phyloP scores from a whole-genome alignment of 2,888 invertebrate genomes.

The Dryocosmus kuriphilus region DNA sequence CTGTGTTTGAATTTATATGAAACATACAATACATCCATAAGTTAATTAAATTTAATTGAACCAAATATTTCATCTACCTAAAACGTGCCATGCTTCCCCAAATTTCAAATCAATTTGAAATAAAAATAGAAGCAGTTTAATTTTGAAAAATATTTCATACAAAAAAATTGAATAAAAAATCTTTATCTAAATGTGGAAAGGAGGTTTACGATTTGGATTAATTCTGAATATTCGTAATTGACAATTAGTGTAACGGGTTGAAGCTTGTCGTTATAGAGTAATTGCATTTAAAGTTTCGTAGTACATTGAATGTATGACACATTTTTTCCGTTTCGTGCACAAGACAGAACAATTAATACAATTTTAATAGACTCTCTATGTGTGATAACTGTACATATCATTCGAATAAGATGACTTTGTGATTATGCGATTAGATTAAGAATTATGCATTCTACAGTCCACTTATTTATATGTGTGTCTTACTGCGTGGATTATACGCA shows the following conservation, averaged over 20 bases:
- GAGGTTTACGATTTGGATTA: neutral
- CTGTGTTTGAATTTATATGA: neutral
- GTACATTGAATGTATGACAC: conserved; percentile 10
- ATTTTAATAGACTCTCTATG: conserved; percentile 56
- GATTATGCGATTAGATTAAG: conserved; percentile 46
- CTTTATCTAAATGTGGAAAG: neutral
- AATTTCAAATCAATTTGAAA: neutral
- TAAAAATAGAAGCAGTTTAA: neutral
- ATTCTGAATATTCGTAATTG: conserved; percentile 28
- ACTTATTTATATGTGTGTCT: conserved; percentile 47
- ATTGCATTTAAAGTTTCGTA: conserved; percentile 43
- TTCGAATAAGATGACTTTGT: conserved; percentile 56
- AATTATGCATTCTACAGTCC: conserved; percentile 40
- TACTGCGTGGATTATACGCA: conserved; percentile 50
- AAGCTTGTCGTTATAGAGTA: conserved; percentile 27
- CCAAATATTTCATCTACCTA: neutral
- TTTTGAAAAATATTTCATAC: neutral
- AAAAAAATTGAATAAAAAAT: neutral
- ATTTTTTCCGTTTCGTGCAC: conserved; percentile 36
- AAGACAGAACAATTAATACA: conserved; percentile 14
- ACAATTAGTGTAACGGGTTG: conserved; percentile 14
- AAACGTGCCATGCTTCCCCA: neutral
- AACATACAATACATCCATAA: neutral
- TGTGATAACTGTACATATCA: conserved; percentile 65
- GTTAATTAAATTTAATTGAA: neutral